Base-by-base conservation (phyloP, 2,113 vertebrate genomes). In the Tetraodon nigroviridis region DNA sequence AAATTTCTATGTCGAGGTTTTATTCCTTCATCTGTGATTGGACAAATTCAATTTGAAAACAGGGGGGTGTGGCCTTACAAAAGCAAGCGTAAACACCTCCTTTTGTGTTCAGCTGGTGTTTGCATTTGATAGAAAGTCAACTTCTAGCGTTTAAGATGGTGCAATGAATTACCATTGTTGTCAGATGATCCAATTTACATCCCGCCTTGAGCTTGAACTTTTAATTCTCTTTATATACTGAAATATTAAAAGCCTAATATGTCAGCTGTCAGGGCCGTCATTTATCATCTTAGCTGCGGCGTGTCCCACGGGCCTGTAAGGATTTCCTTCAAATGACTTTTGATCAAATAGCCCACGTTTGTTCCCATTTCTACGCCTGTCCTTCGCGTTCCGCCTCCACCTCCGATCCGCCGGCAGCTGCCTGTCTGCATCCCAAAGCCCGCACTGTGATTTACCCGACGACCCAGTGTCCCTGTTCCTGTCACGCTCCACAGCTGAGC, bases 241-340 rank as follows among this genome's bases (percentile, higher is more conserved):
- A 87, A 85, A 86, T 87, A 88, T 87, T 87, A 85, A 88, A 85
- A 79, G 74, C 82, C 79, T 80, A 80, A 86, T 84, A 86, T 86
- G 84, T 86, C 86, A 79, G 42, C 66, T 86, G 87, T 81, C 84
- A 58, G 0, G 64, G 12, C 70, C 59, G 71, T 84, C 82, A 79
- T 86, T 80, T 78, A 78, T 86, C 84, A 86, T 81, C 51, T 17
- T 54, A 71, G 77, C 74, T 41, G 59, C 76, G 37, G 47, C 42
- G 21, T 61, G 76, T 84, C 82, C 78, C 62, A 66, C 73, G 70
- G 61, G 78, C 71, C 60, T 67, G 69, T 67, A 64, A 67, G 72
- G 60, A 72, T 75, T 67, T 67, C 71, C 63, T 21, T 71, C 70
- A 62, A 76, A 81, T 75, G 22, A 71, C 73, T 80, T 83, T 74